Conservation (phyloP, 2,113 vertebrate genomes). For the Fregetta grallaria region DNA sequence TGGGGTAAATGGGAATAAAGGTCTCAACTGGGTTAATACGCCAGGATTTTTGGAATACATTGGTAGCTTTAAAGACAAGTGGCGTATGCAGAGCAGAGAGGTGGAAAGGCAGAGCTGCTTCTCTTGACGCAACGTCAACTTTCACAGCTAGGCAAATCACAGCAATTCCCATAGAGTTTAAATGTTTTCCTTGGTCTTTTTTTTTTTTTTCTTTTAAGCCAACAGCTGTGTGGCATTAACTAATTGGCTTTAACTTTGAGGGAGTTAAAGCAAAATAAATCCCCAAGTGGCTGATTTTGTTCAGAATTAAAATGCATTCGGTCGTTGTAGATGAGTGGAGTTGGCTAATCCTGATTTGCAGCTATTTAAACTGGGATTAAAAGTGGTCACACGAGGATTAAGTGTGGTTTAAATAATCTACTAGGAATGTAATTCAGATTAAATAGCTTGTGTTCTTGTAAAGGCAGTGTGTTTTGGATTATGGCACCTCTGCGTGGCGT, state of each 20-base stretch:
- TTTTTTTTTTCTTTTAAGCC: background rate
- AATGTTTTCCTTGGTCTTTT: background rate
- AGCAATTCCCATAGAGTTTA: background rate
- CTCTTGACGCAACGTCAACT: fast-evolving
- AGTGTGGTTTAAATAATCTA: background rate
- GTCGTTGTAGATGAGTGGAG: background rate
- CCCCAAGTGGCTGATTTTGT: background rate
- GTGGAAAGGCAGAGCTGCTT: background rate
- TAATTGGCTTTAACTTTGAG: background rate
- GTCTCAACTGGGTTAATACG: fast-evolving
- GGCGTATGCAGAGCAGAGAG: too few relatives aligned
- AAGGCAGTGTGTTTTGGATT: background rate
- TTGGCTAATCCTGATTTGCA: background rate
- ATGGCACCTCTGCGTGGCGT: background rate
- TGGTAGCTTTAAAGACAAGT: too few relatives aligned
- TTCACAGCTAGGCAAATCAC: background rate
- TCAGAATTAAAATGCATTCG: background rate
- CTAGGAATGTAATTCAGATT: background rate
- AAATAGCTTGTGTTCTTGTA: background rate
- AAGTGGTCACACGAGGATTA: background rate
- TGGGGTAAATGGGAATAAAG: background rate
- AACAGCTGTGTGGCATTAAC: background rate
- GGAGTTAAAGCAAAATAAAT: background rate
- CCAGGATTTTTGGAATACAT: background rate
- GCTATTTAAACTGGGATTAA: background rate